phyloP scores from a whole-genome alignment of 2,113 vertebrate genomes.

The Cyphomyrus plagiostoma region DNA sequence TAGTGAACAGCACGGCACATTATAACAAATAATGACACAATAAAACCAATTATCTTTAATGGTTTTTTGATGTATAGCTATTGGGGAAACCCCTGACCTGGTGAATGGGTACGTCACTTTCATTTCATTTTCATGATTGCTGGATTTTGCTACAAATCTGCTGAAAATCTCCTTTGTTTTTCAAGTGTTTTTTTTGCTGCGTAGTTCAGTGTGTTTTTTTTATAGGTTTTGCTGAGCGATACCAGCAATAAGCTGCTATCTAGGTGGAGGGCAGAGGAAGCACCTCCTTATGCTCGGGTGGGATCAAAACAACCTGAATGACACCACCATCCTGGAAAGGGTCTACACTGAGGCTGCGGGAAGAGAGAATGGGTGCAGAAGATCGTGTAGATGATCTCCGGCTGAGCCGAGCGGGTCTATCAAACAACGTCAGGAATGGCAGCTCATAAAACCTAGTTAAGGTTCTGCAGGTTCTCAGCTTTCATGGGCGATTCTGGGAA shows the following conservation, averaged over 20 bases:
- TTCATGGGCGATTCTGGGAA: slow-evolving; percentile 36
- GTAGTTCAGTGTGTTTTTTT: not conserved
- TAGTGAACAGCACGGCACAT: not conserved
- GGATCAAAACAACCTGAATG: not conserved
- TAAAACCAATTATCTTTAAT: not conserved
- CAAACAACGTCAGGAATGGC: not conserved
- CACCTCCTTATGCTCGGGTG: not conserved
- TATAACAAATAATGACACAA: not conserved
- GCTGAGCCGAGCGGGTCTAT: not conserved
- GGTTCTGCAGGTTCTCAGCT: not conserved
- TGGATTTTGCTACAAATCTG: not conserved
- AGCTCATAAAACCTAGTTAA: not conserved
- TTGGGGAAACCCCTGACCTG: not conserved
- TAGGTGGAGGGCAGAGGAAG: not conserved
- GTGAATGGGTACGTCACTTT: not conserved
- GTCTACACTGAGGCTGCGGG: not conserved
- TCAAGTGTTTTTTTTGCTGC: not conserved
- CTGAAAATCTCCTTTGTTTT: not conserved
- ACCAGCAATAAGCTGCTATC: not conserved
- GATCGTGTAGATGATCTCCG: not conserved
- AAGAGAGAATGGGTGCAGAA: not conserved
- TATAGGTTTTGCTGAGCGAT: not conserved
- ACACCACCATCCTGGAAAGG: not conserved
- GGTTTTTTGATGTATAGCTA: not conserved
- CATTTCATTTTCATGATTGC: not conserved